Evolutionary conservation across 1,140 invertebrate species (phyloP), one percentile per base, ranked within the genome.

Genomic region (Drosophila orena): DNA sequence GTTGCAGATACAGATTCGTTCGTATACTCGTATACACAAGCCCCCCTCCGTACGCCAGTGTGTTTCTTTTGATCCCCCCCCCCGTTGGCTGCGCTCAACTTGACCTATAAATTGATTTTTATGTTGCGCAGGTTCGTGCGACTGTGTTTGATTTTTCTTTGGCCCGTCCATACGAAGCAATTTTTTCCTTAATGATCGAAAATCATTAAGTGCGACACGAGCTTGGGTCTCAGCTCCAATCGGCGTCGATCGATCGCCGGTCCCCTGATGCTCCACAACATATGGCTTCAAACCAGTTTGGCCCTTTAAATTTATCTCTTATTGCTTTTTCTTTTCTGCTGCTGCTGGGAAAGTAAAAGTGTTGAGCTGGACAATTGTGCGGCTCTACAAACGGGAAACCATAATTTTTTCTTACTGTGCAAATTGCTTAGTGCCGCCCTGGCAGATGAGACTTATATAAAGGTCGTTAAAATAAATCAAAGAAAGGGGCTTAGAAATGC

Each of bases 61-160:
- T 35, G n/a, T 40, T 22, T 43, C 22, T 58, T 22, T 44, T 43
- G 38, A 34, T 46, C 14, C 35, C 61, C 14, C 35, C 61, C 24
- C 40, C 37, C 56, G 17, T 50, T 40, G 35, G 44, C 50, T 77
- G 77, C 64, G 80, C 80, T 85, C 83, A 88, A 88, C 83, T 88
- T 88, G 83, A 88, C 83, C 83, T 88, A 88, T 88, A 88, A 88
- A 88, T 88, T 88, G 84, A 84, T 90, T 88, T 89, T 79, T 37
- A 89, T 84, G 84, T 88, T 88, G 84, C 80, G 79, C 84, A 88
- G 83, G 83, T 69, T 86, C 81, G 70, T 64, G 44, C 40, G 60
- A n/a, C 52, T 27, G 46, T 47, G 46, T 56, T 83, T 79, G 65
- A 55, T 49, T 74, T 76, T 57, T 58, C 66, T 65, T 75, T 37